These are phyloP conservation scores for Hylaeus anthracinus DNA, from an alignment of 1,140 invertebrate genomes.

Conservation along the genomic window DNA sequence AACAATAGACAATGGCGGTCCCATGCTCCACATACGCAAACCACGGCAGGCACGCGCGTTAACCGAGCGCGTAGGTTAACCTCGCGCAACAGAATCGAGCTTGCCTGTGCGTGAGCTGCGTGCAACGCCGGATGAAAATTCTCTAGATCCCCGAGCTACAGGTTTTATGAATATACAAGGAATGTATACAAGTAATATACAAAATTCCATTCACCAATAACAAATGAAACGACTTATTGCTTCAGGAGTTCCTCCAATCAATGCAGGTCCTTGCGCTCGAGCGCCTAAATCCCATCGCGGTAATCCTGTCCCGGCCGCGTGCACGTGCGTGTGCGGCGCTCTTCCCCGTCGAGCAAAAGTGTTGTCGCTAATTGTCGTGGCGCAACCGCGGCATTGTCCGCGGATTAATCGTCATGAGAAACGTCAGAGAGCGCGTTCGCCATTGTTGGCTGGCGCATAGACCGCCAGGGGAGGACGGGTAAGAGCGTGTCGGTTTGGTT, in stretches of 20 bases:
- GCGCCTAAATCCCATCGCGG: no score
- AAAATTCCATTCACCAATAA: no score
- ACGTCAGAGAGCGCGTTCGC: conserved; percentile 50
- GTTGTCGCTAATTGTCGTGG: conserved; percentile 76
- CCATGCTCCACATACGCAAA: conserved; percentile 78
- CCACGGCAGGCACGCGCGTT: conserved; percentile 65
- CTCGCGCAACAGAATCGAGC: conserved; percentile 35
- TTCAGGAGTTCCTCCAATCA: no score
- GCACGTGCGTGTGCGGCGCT: background rate
- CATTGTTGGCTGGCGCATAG: conserved; percentile 48
- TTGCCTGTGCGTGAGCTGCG: background rate
- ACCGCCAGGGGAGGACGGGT: background rate
- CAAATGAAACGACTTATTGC: no score
- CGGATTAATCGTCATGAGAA: conserved; percentile 75
- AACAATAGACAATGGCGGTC: conserved; percentile 76
- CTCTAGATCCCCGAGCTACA: no score
- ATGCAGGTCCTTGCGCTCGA: no score
- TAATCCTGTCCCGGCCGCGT: background rate
- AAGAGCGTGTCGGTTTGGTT: conserved; percentile 8
- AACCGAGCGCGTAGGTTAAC: conserved; percentile 30
- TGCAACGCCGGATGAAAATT: background rate
- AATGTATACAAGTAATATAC: no score
- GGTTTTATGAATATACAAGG: no score
- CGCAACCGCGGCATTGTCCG: conserved; percentile 70
- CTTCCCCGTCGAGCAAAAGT: conserved; percentile 60